Conservation (phyloP, 2,797 vertebrate genomes). For the Argyrosomus regius region DNA sequence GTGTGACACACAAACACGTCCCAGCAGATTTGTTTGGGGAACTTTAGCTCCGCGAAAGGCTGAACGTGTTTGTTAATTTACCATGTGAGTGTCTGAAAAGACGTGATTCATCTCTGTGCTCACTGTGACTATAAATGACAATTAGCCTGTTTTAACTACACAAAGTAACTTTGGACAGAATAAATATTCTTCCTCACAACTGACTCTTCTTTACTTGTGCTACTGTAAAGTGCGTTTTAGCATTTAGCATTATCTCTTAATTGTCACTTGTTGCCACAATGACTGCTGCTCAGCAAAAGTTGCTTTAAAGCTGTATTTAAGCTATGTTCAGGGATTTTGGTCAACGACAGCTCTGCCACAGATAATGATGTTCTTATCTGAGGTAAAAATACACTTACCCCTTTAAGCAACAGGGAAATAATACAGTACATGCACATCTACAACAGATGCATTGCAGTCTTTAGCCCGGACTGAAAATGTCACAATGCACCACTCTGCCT, state of each 20-base stretch:
- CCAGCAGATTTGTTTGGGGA: neutral
- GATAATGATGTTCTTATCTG: neutral
- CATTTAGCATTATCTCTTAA: neutral
- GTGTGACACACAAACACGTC: constrained; percentile 33
- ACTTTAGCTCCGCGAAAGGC: neutral
- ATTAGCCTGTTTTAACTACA: no score
- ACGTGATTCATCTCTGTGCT: neutral
- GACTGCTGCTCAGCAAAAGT: neutral
- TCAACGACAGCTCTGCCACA: neutral
- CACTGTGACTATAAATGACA: neutral
- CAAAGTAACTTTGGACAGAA: neutral
- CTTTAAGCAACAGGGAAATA: neutral
- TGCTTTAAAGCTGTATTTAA: constrained; percentile 2
- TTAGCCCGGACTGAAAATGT: constrained; percentile 39
- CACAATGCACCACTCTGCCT: constrained; percentile 1
- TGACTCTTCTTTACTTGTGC: no score
- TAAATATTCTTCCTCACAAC: neutral
- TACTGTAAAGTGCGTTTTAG: neutral
- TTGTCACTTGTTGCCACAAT: neutral
- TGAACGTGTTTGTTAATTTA: neutral
- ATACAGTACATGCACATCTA: neutral
- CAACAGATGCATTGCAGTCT: neutral
- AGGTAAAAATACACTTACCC: neutral
- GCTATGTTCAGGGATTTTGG: neutral
- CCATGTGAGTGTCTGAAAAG: neutral